Evolutionary conservation across 1,140 invertebrate species (phyloP).

Genomic region (Apis florea): DNA sequence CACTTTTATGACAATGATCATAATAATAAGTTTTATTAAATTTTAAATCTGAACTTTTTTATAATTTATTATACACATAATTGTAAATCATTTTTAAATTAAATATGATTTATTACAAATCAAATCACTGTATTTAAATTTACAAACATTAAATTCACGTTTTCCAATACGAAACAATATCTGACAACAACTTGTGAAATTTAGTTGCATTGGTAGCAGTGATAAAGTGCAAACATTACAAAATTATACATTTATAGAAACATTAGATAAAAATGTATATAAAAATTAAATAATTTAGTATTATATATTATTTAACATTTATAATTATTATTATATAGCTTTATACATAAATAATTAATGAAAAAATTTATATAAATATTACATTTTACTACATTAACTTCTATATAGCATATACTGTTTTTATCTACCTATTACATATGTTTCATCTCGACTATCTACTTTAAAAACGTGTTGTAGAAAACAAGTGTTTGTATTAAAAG

Average conservation of each 20-base stretch:
- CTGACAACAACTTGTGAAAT: neutral
- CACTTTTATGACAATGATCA: neutral
- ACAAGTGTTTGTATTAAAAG: conserved; percentile 2
- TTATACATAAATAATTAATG: neutral
- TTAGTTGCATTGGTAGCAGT: conserved; percentile 31
- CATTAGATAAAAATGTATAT: neutral
- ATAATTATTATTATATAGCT: neutral
- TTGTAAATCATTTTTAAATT: neutral
- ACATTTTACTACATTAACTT: neutral
- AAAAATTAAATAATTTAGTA: neutral
- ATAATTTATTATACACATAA: neutral
- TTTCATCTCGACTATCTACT: conserved; percentile 36
- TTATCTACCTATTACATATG: neutral
- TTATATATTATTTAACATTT: neutral
- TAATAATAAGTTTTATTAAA: neutral
- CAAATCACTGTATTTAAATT: neutral
- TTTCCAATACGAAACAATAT: neutral
- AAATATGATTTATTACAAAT: neutral
- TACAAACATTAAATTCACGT: neutral
- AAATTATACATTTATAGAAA: neutral
- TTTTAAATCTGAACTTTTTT: neutral
- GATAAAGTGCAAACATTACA: neutral
- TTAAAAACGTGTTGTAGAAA: conserved; percentile 12
- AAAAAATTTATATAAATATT: neutral
- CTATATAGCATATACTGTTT: no score